Percentiles rank a stretch among this genome's conserved stretches.
These are phyloP conservation scores for Pseudachorutes palmiensis DNA, from an alignment of 1,140 invertebrate genomes.

Conservation along the genomic window DNA sequence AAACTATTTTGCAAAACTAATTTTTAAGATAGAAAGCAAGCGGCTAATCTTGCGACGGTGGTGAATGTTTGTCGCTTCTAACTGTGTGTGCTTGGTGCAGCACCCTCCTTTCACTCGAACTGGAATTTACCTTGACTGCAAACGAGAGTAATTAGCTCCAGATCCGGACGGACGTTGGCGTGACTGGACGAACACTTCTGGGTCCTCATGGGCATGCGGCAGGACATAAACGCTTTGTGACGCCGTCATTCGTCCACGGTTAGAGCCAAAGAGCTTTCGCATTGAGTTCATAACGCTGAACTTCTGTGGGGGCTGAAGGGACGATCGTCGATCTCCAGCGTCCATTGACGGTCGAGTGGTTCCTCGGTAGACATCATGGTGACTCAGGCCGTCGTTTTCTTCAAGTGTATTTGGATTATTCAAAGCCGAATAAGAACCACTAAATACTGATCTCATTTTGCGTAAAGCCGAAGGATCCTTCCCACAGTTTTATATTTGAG, in stretches of 20 bases:
- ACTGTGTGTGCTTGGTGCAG: too few species aligned
- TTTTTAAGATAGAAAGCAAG: too few species aligned
- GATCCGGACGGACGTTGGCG: conserved; percentile 12
- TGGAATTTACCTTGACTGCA: conserved; percentile 28
- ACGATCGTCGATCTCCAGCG: conserved; percentile 20
- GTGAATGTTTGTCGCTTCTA: too few species aligned
- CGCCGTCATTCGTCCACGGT: conserved; percentile 23
- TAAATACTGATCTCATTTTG: conserved; percentile 36
- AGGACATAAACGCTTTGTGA: conserved; percentile 38
- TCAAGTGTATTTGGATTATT: conserved; percentile 27
- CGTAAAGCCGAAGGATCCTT: neutral
- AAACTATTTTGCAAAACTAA: too few species aligned
- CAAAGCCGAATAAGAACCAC: conserved; percentile 37
- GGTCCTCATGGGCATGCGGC: conserved; percentile 34
- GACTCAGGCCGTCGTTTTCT: conserved; percentile 21
- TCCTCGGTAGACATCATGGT: conserved; percentile 30
- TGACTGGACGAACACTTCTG: neutral
- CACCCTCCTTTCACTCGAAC: too few species aligned
- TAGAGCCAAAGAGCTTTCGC: conserved; percentile 28
- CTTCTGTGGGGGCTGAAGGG: conserved; percentile 16
- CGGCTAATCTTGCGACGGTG: too few species aligned
- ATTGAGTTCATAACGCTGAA: conserved; percentile 34
- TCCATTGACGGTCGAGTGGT: conserved; percentile 37
- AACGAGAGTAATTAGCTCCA: conserved; percentile 30
- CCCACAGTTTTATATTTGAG: neutral